These are phyloP conservation scores for Lophochroa leadbeateri DNA, from an alignment of 2,113 vertebrate genomes.

Conservation along the genomic window DNA sequence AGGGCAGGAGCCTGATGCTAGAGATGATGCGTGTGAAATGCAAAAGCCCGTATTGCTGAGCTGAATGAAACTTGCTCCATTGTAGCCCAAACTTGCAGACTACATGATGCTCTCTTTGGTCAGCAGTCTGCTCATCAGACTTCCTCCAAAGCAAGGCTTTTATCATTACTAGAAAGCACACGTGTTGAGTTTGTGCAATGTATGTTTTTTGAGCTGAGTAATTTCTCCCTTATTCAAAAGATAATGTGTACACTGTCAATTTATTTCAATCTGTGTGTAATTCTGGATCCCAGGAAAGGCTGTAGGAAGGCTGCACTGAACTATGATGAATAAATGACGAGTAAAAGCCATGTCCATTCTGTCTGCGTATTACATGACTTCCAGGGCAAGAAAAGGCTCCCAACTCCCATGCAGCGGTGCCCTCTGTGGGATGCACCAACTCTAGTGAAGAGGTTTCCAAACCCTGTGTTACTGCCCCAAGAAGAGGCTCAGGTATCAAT, in stretches of 20 bases:
- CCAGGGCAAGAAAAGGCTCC: not conserved
- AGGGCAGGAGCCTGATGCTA: not conserved
- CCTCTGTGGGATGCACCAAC: not conserved
- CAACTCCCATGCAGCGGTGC: not conserved
- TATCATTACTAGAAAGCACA: not conserved
- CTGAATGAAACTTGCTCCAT: not conserved
- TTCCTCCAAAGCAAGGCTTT: not conserved
- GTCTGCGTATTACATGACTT: no score
- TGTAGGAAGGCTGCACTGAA: not conserved
- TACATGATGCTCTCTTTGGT: not conserved
- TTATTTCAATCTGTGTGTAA: not conserved
- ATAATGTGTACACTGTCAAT: rapidly evolving
- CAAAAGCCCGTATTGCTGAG: not conserved
- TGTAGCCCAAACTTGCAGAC: no score
- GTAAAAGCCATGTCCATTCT: not conserved
- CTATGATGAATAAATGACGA: rapidly evolving
- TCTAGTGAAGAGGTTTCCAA: not conserved
- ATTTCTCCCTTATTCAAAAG: not conserved
- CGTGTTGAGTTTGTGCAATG: rapidly evolving
- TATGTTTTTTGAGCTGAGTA: not conserved
- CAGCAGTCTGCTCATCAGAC: not conserved
- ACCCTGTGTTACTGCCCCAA: no score
- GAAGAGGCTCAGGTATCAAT: not conserved
- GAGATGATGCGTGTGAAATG: rapidly evolving
- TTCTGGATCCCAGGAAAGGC: not conserved